Base-by-base conservation (phyloP, 1,140 invertebrate species). In the Cataglyphis hispanica region DNA sequence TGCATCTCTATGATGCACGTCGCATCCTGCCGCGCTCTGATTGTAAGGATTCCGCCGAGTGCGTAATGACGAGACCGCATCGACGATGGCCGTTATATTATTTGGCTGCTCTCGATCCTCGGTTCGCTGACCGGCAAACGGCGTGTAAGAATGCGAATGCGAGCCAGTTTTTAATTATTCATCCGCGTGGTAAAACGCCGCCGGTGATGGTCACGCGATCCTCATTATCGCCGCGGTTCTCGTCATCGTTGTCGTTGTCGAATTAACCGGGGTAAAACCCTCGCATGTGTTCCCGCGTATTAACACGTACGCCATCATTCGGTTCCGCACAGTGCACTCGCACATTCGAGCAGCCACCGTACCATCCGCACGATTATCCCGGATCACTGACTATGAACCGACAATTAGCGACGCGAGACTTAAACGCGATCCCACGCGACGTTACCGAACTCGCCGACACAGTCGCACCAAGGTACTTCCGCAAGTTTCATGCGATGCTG, bases 101-200 rank as follows among this genome's bases (percentile, higher is more conserved):
- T 50, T 50, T 1, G 46, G 13, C 16, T 50, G 40, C 69, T 60
- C 1, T 8, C 53, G 53, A 22, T 77, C 53, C 19, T 27, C 27
- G 13, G 37, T 66, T 72, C 43, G 27, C 19, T 58, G 19, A 27
- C 34, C 64, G 34, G 43, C 25, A 40, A 63, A 85, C 13, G 19
- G 22, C 67, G 22, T 16, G 16, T 31, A 27, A 56, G 37, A 37
- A 46, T 4, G 13, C 43, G 43, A 11, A 3, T 11, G 58, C 67
- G 27, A 37, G 43, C 31, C 53, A 34, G 85, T 63, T 89, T 89
- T 89, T 90, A 87, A 90, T 90, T 90, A 90, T 89, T 87, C 87
- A 81, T 87, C n/a, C 27, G 19, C 43, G 3, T 37, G 50, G 50
- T 66, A 46, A 76, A 88, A 72, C 58, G 22, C 8, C n/a, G 34